These are phyloP conservation scores for Potamilus streckersoni DNA, from an alignment of 1,140 invertebrate genomes.

Conservation along the genomic window DNA sequence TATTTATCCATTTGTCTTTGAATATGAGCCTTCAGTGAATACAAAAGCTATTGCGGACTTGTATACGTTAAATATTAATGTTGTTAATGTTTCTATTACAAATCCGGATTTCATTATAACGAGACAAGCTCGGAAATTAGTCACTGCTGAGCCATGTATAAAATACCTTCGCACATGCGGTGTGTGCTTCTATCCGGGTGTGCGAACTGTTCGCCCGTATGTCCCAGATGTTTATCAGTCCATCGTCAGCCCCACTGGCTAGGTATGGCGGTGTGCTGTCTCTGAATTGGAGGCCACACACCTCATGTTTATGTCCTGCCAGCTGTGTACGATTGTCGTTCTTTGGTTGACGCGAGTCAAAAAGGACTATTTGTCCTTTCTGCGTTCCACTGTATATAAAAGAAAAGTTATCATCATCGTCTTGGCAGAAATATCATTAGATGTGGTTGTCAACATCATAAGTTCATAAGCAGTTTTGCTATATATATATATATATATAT, in stretches of 20 bases:
- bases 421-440: not conserved
- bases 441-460: not conserved
- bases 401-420: not conserved
- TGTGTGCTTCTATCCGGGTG: conserved; percentile 24
- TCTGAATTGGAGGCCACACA: conserved; percentile 26
- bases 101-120: too few species aligned
- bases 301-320: conserved; percentile 19
- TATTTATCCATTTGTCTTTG: too few species aligned
- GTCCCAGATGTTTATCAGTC: conserved; percentile 36
- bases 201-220: conserved; percentile 15
- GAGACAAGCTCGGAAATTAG: too few species aligned
- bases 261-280: conserved; percentile 20
- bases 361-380: conserved; percentile 20
- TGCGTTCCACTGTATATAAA: conserved; percentile 27
- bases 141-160: too few species aligned
- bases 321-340: conserved; percentile 1
- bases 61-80: too few species aligned
- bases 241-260: conserved; percentile 36
- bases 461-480: not conserved
- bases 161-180: conserved; percentile 31
- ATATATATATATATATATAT: too few species aligned
- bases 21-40: too few species aligned
- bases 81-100: too few species aligned
- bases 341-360: conserved; percentile 20
- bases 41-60: too few species aligned